Base-by-base conservation (phyloP, 35 echinoderm and acorn worm species). In the Heliocidaris tuberculata region DNA sequence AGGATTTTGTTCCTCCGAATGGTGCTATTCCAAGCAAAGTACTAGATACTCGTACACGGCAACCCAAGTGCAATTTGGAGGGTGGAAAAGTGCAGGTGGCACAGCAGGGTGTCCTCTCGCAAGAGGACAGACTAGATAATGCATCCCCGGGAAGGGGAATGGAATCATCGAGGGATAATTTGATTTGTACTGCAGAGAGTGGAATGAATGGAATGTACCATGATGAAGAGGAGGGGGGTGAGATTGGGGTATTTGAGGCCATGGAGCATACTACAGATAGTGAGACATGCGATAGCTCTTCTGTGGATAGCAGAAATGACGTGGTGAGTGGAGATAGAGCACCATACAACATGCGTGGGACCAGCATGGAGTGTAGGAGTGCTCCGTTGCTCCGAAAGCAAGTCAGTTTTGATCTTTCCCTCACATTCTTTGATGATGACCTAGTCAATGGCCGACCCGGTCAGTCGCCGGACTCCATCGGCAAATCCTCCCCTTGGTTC, bases 191-290 rank as follows among this genome's bases (percentile, higher is more conserved):
- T 93, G 30, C 48, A 50, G 91, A 93, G 91, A 93, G 47, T 93
- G 91, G 91, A 49, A 93, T 93, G 91, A 93, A 93, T 31, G 91
- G 91, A 93, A 93, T 93, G 91, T 93, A 93, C 91, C 91, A 93
- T 59, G 91, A 93, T 93, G 91, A 52, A 93, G 91, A 30, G 48
- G 91, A 93, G 91, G 91, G 47, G 50, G 91, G 91, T 30, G 91
- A 93, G 29, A 59, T 32, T 59, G 47, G 48, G 31, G 47, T 48
- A 93, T 59, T 21, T 93, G 91, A 93, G 27, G 31, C 50, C 48
- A 93, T 93, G 91, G 91, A 93, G 91, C 91, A 93, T 59, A 93
- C 91, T 30, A 93, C 91, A 52, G 91, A 93, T 59, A 93, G 91
- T 93, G 91, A 93, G 50, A 93, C 91, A 59, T 93, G 91, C 50